Percentiles rank a stretch among this genome's conserved stretches.
Conservation (phyloP, 2,888 invertebrate genomes). For the Capitulum mitella region DNA sequence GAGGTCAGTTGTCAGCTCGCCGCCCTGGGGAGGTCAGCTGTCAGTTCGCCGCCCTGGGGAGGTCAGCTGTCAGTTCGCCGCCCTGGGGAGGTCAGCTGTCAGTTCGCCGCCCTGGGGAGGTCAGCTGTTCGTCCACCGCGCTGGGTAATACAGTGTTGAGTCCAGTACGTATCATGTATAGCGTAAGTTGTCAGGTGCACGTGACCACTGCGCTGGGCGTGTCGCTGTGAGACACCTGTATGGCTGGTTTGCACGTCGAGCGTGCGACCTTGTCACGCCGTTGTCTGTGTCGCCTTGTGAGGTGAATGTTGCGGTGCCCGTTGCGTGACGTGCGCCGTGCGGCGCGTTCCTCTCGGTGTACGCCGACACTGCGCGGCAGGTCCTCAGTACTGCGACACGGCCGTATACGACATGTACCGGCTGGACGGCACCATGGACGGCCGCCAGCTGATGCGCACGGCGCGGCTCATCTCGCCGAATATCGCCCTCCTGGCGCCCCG, state of each 20-base stretch:
- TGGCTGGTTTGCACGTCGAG: too few relatives aligned
- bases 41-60: background rate
- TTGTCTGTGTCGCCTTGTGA: too few relatives aligned
- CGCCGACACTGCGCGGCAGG: too few relatives aligned
- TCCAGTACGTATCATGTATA: background rate
- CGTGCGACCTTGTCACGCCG: too few relatives aligned
- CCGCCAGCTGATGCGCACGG: slow-evolving; percentile 29
- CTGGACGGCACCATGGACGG: slow-evolving; percentile 32
- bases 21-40: background rate
- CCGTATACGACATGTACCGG: slow-evolving; percentile 32
- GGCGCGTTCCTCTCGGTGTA: too few relatives aligned
- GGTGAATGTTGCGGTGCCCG: too few relatives aligned
- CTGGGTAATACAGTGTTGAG: background rate
- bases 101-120: background rate
- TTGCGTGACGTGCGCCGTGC: too few relatives aligned
- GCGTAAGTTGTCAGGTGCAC: background rate
- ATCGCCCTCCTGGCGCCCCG: slow-evolving; percentile 32
- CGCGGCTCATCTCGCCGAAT: slow-evolving; percentile 27
- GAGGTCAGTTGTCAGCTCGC: background rate
- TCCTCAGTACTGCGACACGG: slow-evolving; percentile 37
- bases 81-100: background rate
- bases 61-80: background rate
- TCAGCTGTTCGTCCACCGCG: background rate
- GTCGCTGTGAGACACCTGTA: too few relatives aligned
- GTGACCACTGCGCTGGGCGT: too few relatives aligned